phyloP scores from a whole-genome alignment of 2,888 invertebrate species.

The Zhuqinia jingwanae region DNA sequence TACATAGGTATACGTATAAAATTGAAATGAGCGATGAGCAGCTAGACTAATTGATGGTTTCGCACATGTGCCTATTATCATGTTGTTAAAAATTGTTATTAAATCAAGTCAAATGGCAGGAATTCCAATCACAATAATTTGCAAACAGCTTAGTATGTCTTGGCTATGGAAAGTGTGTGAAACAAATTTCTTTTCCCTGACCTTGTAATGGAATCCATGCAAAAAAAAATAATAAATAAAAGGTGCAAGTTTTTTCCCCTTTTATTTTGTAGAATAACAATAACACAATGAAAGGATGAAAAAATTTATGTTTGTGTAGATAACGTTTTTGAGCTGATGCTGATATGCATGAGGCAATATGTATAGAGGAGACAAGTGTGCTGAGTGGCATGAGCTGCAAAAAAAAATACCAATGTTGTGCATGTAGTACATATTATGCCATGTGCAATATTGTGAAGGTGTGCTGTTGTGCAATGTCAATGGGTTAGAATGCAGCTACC shows the following conservation, averaged over 20 bases:
- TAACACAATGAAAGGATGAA: background rate
- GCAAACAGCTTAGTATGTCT: slow-evolving; percentile 58
- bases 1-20: background rate
- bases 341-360: too few relatives aligned
- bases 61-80: slow-evolving; percentile 70
- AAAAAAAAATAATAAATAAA: slow-evolving; percentile 64
- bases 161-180: slow-evolving; percentile 71
- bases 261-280: background rate
- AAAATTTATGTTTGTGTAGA: too few relatives aligned
- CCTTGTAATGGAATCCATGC: slow-evolving; percentile 71
- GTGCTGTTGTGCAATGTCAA: too few relatives aligned
- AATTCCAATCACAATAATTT: slow-evolving; percentile 33
- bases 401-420: too few relatives aligned
- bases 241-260: slow-evolving; percentile 45
- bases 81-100: slow-evolving; percentile 47
- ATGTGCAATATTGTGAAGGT: too few relatives aligned
- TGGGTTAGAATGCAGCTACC: too few relatives aligned
- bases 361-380: too few relatives aligned
- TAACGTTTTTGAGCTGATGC: too few relatives aligned
- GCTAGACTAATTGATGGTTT: slow-evolving; percentile 54
- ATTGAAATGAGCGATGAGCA: background rate
- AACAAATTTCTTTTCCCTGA: slow-evolving; percentile 69
- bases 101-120: slow-evolving; percentile 38
- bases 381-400: too few relatives aligned
- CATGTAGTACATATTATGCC: too few relatives aligned